Evolutionary conservation across 2,113 vertebrate species (phyloP).

Genomic region (Origma solitaria): DNA sequence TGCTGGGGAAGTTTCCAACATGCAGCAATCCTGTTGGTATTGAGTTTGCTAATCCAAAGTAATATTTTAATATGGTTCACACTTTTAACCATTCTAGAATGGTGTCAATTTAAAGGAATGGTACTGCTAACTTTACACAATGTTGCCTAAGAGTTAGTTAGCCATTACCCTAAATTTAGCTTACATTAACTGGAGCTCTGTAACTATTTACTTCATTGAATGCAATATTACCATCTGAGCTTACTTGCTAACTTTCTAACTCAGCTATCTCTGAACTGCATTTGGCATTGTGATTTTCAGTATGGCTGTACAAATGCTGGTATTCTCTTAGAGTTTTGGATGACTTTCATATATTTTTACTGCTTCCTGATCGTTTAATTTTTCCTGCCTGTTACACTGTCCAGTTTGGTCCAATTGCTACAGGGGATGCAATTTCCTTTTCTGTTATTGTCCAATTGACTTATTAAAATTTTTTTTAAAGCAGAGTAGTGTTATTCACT

Average conservation of each 20-base stretch:
- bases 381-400: neutral
- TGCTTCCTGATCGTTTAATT: neutral
- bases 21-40: neutral
- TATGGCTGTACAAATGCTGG: neutral
- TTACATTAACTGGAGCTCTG: neutral
- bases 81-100: neutral
- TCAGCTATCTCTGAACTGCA: neutral
- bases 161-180: neutral
- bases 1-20: neutral
- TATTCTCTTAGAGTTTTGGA: neutral
- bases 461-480: no score
- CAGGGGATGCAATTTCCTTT: neutral
- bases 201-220: neutral
- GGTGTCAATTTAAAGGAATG: neutral
- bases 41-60: neutral
- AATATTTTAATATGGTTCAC: neutral
- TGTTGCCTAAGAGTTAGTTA: neutral
- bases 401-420: neutral
- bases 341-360: neutral
- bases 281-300: neutral
- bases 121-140: neutral
- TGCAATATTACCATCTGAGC: neutral
- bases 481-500: neutral
- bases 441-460: neutral
- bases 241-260: neutral